phyloP scores from a whole-genome alignment of 1,140 invertebrate species.

The Hesperophylax magnus region DNA sequence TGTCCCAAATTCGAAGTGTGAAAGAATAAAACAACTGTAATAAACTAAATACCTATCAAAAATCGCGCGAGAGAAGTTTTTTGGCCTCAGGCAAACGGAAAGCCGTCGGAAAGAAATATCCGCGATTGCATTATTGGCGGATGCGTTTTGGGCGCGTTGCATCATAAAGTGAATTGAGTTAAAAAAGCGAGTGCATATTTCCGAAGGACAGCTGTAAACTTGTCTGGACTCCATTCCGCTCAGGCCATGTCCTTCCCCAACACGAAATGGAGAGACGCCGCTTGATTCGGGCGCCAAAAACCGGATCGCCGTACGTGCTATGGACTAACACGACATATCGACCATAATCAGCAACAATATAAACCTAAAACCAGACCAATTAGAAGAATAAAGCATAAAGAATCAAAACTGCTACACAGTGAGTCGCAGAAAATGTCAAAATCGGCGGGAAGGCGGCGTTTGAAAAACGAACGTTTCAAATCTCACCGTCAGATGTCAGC shows the following conservation, averaged over 20 bases:
- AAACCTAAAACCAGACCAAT: too few relatives aligned
- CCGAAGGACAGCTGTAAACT: not conserved
- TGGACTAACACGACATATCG: not conserved
- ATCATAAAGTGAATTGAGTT: not conserved
- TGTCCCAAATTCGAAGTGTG: not conserved
- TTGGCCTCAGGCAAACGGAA: not conserved
- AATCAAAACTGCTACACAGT: not conserved
- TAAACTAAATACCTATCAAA: constrained; percentile 8
- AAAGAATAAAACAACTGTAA: not conserved
- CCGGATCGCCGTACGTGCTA: not conserved
- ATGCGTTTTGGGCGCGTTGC: constrained; percentile 2
- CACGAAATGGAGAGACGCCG: constrained; percentile 10
- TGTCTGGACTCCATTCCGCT: too few relatives aligned
- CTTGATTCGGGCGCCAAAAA: not conserved
- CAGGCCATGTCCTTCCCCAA: constrained; percentile 37
- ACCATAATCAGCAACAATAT: not conserved
- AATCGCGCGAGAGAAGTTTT: not conserved
- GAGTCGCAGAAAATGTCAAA: constrained; percentile 15
- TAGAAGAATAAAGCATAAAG: too few relatives aligned
- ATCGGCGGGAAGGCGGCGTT: constrained; percentile 31
- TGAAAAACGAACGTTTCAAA: constrained; percentile 39
- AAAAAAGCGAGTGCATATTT: constrained; percentile 16
- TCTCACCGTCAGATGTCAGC: constrained; percentile 26
- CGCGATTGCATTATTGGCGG: not conserved
- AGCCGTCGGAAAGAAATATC: not conserved